Percentiles rank a stretch among this genome's conserved stretches.
phyloP scores from a whole-genome alignment of 92 coral and sea anemone species.

The Heteractis magnifica region DNA sequence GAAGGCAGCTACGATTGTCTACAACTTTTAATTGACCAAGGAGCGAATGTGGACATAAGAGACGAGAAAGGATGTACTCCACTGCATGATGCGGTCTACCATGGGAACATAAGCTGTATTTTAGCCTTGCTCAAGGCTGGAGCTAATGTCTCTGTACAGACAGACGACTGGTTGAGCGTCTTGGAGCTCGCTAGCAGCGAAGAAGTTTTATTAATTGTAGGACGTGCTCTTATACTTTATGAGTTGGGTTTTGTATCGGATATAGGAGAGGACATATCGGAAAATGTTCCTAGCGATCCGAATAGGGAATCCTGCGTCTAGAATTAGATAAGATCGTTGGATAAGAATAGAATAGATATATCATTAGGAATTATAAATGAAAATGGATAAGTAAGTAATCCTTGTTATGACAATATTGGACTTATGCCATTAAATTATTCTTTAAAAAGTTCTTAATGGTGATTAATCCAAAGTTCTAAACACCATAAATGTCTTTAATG shows the following conservation, averaged over 20 bases:
- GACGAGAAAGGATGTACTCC: slow-evolving; percentile 78
- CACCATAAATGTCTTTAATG: background rate
- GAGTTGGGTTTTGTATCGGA: slow-evolving; percentile 44
- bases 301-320: slow-evolving; percentile 85
- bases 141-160: slow-evolving; percentile 62
- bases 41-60: slow-evolving; percentile 69
- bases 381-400: background rate
- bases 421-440: background rate
- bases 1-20: slow-evolving; percentile 90
- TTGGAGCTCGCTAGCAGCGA: slow-evolving; percentile 69
- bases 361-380: background rate
- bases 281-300: slow-evolving; percentile 39
- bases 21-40: slow-evolving; percentile 80
- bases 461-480: background rate
- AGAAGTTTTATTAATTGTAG: slow-evolving; percentile 69
- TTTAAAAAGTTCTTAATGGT: background rate
- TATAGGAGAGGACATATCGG: slow-evolving; percentile 30
- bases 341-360: background rate
- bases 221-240: slow-evolving; percentile 68
- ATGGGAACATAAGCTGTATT: slow-evolving; percentile 75
- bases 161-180: slow-evolving; percentile 53
- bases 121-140: slow-evolving; percentile 77
- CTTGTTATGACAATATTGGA: background rate
- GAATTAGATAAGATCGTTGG: background rate
- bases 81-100: slow-evolving; percentile 86